These are phyloP conservation scores for Hirtodrosophila trivittata DNA, from an alignment of 2,888 invertebrate genomes.

Conservation along the genomic window DNA sequence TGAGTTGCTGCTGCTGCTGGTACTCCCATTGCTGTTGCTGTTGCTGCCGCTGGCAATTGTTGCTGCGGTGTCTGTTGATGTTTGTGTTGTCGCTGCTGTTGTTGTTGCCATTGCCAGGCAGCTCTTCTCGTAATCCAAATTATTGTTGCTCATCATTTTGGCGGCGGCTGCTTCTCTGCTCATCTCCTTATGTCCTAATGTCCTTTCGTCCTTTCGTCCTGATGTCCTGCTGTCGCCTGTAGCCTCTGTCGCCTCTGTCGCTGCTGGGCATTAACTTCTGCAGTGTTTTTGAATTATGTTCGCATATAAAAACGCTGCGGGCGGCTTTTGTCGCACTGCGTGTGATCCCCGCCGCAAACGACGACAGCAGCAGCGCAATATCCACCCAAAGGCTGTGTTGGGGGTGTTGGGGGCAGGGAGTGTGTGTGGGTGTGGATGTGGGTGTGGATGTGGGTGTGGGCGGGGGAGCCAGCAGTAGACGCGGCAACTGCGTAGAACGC, in stretches of 20 bases:
- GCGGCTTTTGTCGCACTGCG: slow-evolving; percentile 72
- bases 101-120: slow-evolving; percentile 45
- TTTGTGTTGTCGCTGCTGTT: slow-evolving; percentile 36
- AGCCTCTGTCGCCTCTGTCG: no score
- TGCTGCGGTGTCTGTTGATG: slow-evolving; percentile 33
- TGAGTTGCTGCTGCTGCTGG: slow-evolving; percentile 69
- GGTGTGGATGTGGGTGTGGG: background rate
- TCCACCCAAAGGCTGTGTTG: slow-evolving; percentile 8
- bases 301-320: slow-evolving; percentile 79
- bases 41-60: slow-evolving; percentile 37
- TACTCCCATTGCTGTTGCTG: slow-evolving; percentile 44
- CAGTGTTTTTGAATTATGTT: slow-evolving; percentile 76
- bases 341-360: slow-evolving; percentile 48
- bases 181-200: no score
- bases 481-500: slow-evolving; percentile 12
- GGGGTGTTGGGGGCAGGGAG: background rate
- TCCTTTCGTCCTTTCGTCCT: background rate
- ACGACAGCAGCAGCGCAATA: slow-evolving; percentile 23
- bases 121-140: slow-evolving; percentile 81
- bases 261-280: slow-evolving; percentile 73
- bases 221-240: slow-evolving; percentile 40
- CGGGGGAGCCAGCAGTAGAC: background rate
- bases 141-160: slow-evolving; percentile 83
- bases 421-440: no score
- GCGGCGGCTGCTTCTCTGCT: slow-evolving; percentile 8